Percentiles rank a stretch among this genome's conserved stretches.
Conservation (phyloP, 1,140 invertebrate species). For the Brachionus rubens region DNA sequence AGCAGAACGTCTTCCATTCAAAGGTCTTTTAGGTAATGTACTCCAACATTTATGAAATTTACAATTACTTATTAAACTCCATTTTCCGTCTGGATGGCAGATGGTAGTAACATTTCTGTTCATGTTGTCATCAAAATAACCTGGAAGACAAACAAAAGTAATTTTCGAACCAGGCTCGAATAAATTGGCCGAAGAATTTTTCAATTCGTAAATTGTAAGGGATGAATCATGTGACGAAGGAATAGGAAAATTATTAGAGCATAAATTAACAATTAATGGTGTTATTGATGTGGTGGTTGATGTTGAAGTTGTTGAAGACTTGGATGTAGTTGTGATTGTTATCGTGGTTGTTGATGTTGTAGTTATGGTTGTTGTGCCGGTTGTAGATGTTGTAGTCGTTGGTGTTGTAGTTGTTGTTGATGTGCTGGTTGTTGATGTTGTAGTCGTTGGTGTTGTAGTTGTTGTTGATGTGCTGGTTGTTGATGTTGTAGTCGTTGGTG, state of each 20-base stretch:
- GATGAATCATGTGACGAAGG: background rate
- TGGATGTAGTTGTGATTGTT: no score
- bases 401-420: no score
- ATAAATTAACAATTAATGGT: no score
- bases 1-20: background rate
- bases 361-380: no score
- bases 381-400: no score
- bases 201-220: background rate
- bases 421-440: no score
- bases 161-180: conserved; percentile 8
- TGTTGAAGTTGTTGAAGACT: no score
- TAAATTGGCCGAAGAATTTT: background rate
- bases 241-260: background rate
- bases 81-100: background rate
- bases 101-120: background rate
- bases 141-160: conserved; percentile 15
- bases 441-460: no score
- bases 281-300: no score
- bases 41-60: conserved; percentile 9
- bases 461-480: no score
- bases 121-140: conserved; percentile 3
- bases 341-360: no score
- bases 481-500: no score
- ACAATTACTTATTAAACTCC: conserved; percentile 15
- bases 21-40: conserved; percentile 10